Percentiles rank a stretch among this genome's conserved stretches.
These are phyloP conservation scores for Drosophila subsilvestris DNA, from an alignment of 2,888 invertebrate species.

Conservation along the genomic window DNA sequence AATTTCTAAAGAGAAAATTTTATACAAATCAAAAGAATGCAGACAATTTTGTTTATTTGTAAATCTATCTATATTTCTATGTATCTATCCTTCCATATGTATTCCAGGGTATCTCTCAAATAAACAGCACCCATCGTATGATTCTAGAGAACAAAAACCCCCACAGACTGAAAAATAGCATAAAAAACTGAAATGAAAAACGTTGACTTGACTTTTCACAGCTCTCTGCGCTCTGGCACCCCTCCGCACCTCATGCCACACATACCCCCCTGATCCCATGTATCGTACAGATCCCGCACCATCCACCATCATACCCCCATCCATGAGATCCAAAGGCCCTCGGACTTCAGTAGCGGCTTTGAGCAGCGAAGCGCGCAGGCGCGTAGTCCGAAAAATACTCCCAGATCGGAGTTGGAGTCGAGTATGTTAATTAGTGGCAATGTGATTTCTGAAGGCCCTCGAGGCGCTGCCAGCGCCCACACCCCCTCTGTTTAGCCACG, in stretches of 20 bases:
- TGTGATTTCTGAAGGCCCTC: slow-evolving; percentile 75
- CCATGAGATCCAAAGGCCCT: slow-evolving; percentile 13
- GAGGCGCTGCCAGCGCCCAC: slow-evolving; percentile 53
- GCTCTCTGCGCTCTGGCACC: slow-evolving; percentile 67
- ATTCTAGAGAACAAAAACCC: slow-evolving; percentile 1
- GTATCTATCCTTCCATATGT: too few relatives aligned
- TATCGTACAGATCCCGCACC: slow-evolving; percentile 25
- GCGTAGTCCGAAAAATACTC: slow-evolving; percentile 63
- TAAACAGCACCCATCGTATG: not conserved
- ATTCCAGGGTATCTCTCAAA: not conserved
- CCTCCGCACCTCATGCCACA: slow-evolving; percentile 15
- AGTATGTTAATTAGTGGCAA: slow-evolving; percentile 78
- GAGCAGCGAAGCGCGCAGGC: slow-evolving; percentile 77
- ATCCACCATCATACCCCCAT: slow-evolving; percentile 16
- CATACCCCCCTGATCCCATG: not conserved
- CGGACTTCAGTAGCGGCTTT: slow-evolving; percentile 45
- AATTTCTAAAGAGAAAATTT: too few relatives aligned
- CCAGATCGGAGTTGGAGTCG: slow-evolving; percentile 22
- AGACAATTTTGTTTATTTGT: not conserved
- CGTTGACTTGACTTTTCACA: slow-evolving; percentile 75
- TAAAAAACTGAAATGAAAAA: slow-evolving; percentile 61
- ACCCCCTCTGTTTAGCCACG: slow-evolving; percentile 23
- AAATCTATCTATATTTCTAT: too few relatives aligned
- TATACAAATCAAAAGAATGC: not conserved
- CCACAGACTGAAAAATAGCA: slow-evolving; percentile 49